Evolutionary conservation across 2,888 invertebrate genomes (phyloP), one percentile per base, ranked within the genome.

Genomic region (Drosophila anomelani): DNA sequence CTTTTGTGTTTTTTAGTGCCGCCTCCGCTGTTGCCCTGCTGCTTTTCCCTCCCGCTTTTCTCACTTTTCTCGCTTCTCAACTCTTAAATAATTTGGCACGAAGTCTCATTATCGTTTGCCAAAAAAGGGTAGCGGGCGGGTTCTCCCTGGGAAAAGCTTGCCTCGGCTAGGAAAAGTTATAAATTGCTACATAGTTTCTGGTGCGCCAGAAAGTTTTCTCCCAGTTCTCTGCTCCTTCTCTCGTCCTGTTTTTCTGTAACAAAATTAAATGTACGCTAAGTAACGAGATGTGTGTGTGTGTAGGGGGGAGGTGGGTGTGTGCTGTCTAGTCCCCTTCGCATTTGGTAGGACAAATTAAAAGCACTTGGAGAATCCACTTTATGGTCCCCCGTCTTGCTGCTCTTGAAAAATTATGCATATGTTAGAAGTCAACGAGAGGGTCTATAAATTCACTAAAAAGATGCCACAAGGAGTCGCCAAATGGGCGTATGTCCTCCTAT

Each of bases 321-420:
- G 12, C 51, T 53, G 53, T 57, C 59, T 74, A 55, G 74, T 56
- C 73, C 73, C 51, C 73, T 73, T 62, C 74, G 72, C 83, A 79
- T 75, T 81, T 81, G 73, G 73, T 76, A 75, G 69, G 82, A 88
- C 89, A 84, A 84, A 84, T 84, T 84, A 84, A 84, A 84, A 88
- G 89, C 87, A 88, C 84, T 84, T 85, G 87, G 71, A 81, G 82
- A 76, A 88, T 87, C 77, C 81, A 88, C 87, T 84, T 88, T 87
- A 84, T 75, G 89, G 79, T 73, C 88, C 55, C 77, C 85, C 81
- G 69, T 71, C 81, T 78, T 64, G 81, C 79, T 70, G 66, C 77
- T 75, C 83, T 79, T 85, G 89, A 84, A 88, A 84, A 88, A 84
- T 87, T 88, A 84, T 84, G 82, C 87, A 87, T 84, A 88, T 87